Percentiles rank a stretch among this genome's conserved stretches.
Evolutionary conservation across 1,140 invertebrate species (phyloP).

Genomic region (Diploscapter pachys): DNA sequence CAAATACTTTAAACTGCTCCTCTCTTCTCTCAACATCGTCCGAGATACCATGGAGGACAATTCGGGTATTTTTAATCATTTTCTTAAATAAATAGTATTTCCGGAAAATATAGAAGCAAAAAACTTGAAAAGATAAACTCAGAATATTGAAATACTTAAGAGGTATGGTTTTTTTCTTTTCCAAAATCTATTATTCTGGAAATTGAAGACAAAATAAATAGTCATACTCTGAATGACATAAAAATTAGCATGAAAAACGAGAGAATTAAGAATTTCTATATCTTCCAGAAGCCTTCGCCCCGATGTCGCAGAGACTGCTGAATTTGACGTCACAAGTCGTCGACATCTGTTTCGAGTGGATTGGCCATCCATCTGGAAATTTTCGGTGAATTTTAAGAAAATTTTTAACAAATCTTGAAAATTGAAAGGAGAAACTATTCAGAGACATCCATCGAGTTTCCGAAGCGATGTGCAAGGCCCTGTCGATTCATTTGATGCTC

Average conservation of each 20-base stretch:
- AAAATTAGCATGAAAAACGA: no score
- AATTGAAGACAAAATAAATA: no score
- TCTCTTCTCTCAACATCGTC: constrained; percentile 23
- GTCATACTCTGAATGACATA: no score
- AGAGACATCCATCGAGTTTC: constrained; percentile 15
- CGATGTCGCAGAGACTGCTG: constrained; percentile 1
- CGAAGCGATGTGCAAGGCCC: constrained; percentile 6
- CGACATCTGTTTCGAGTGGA: constrained; percentile 27
- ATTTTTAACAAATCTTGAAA: no score
- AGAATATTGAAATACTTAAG: no score
- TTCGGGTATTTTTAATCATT: no score
- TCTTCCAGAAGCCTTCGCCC: constrained; percentile 11
- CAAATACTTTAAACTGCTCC: constrained; percentile 22
- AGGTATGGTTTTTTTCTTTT: no score
- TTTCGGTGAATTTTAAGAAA: not conserved
- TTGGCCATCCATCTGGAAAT: constrained; percentile 9
- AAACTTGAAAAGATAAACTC: no score
- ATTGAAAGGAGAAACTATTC: not conserved
- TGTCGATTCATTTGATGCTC: constrained; percentile 9
- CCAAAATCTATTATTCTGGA: no score
- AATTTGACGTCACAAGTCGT: constrained; percentile 5
- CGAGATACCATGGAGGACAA: constrained; percentile 19
- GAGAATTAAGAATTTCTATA: no score
- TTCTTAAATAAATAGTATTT: no score
- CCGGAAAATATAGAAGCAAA: no score